Conservation (phyloP, 2,797 vertebrate genomes). For the Spizella passerina region DNA sequence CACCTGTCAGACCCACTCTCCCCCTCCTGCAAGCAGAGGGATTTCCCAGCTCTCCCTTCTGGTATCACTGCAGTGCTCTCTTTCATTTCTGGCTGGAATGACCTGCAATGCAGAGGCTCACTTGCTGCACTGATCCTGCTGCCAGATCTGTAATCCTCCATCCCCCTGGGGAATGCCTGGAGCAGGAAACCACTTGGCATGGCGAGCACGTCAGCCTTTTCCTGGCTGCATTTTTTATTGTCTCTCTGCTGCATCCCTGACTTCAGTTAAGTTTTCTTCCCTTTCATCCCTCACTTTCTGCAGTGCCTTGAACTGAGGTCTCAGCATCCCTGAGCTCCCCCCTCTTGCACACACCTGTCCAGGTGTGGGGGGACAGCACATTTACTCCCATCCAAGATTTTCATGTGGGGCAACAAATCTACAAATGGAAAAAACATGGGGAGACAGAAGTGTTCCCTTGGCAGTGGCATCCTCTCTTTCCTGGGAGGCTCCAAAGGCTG, state of each 20-base stretch:
- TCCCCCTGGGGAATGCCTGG: neutral
- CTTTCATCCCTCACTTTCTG: neutral
- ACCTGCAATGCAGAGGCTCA: slow-evolving; percentile 58
- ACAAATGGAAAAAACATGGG: accelerated
- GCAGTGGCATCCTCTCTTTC: neutral
- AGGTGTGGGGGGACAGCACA: accelerated
- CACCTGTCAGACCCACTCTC: neutral
- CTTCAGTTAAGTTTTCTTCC: neutral
- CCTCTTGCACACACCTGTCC: accelerated
- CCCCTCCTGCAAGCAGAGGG: neutral
- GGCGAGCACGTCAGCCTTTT: neutral
- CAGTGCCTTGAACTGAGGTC: neutral
- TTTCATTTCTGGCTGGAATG: neutral
- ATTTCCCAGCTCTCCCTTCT: neutral
- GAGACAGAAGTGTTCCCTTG: neutral
- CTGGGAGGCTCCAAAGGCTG: neutral
- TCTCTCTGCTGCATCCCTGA: neutral
- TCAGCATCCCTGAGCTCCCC: accelerated
- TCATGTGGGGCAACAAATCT: neutral
- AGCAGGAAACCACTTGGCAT: neutral
- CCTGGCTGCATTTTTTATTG: neutral
- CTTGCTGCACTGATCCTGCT: neutral
- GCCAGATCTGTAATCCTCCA: neutral
- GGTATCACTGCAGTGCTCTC: neutral
- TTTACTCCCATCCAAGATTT: neutral